Conservation (phyloP, 1,140 invertebrate genomes). For the Atta texana region DNA sequence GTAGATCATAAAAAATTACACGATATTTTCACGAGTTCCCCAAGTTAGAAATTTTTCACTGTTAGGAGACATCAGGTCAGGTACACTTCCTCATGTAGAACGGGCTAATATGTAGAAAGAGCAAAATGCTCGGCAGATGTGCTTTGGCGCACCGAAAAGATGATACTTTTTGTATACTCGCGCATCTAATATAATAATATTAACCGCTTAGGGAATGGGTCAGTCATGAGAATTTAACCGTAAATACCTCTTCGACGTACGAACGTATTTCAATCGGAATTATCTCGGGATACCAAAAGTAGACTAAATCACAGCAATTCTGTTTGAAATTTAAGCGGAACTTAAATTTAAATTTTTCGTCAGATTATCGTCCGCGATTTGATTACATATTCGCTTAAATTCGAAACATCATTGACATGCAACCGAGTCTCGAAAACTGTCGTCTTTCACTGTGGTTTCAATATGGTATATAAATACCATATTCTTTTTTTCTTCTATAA, state of each 20-base stretch:
- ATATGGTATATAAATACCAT: neutral
- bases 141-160: constrained; percentile 60
- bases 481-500: constrained; percentile 1
- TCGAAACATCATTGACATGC: constrained; percentile 22
- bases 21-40: neutral
- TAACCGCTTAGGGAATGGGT: constrained; percentile 14
- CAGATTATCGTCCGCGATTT: constrained; percentile 48
- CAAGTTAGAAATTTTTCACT: constrained; percentile 63
- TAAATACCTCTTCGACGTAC: constrained; percentile 30
- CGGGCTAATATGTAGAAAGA: constrained; percentile 72
- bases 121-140: constrained; percentile 74
- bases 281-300: neutral
- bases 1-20: constrained; percentile 37
- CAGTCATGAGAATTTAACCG: constrained; percentile 52
- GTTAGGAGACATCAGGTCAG: constrained; percentile 63
- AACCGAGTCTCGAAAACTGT: constrained; percentile 8
- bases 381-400: constrained; percentile 48
- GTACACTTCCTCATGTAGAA: constrained; percentile 51
- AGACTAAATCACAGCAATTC: constrained; percentile 6
- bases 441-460: neutral
- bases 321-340: constrained; percentile 48
- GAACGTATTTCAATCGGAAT: constrained; percentile 17
- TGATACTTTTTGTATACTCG: constrained; percentile 31
- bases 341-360: constrained; percentile 43
- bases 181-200: constrained; percentile 44